Evolutionary conservation across 1,140 invertebrate genomes (phyloP).

Genomic region (Drosophila serrata): DNA sequence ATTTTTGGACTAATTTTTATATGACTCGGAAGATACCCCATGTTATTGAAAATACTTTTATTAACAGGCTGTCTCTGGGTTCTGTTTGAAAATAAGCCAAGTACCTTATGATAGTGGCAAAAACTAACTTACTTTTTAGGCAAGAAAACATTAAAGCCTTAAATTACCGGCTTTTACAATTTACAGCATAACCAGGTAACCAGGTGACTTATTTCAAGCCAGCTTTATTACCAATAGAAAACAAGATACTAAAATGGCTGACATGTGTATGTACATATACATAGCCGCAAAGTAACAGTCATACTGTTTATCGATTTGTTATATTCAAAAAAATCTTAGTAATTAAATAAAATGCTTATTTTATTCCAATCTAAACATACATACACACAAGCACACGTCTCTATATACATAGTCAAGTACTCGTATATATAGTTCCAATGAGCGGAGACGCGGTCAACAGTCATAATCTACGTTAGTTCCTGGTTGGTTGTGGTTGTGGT

Average conservation of each 20-base stretch:
- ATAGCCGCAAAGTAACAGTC: not conserved
- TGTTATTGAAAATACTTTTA: not conserved
- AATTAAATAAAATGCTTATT: conserved; percentile 52
- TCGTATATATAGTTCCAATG: conserved; percentile 35
- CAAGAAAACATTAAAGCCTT: not conserved
- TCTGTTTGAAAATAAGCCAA: not conserved
- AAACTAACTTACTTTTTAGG: not conserved
- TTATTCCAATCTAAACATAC: conserved; percentile 48
- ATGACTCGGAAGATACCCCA: not conserved
- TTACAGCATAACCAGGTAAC: not conserved
- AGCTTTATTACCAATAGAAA: not conserved
- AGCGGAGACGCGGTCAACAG: conserved; percentile 21
- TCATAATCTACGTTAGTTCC: conserved; percentile 31
- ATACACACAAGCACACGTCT: conserved; percentile 22
- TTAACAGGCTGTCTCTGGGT: not conserved
- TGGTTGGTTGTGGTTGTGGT: conserved; percentile 7
- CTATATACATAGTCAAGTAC: conserved; percentile 39
- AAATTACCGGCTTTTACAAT: not conserved
- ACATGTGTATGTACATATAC: not conserved
- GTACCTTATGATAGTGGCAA: not conserved
- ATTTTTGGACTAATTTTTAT: conserved; percentile 3
- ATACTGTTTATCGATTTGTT: conserved; percentile 24
- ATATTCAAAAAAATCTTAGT: conserved; percentile 16
- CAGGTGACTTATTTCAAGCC: not conserved
- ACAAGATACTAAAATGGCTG: not conserved